phyloP scores from a whole-genome alignment of 2,797 vertebrate genomes.

The Prionace glauca region DNA sequence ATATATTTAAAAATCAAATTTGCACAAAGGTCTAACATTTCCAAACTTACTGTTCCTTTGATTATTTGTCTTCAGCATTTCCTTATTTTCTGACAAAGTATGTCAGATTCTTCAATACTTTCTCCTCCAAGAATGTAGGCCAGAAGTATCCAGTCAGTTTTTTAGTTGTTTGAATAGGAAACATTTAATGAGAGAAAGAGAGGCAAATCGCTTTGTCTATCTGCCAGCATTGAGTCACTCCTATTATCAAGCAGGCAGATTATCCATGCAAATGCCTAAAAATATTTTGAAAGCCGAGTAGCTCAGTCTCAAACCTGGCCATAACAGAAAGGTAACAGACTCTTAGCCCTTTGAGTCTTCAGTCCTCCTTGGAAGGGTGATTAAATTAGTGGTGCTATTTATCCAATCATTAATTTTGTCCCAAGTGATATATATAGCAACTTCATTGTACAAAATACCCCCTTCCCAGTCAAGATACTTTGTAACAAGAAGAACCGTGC shows the following conservation, averaged over 20 bases:
- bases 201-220: background rate
- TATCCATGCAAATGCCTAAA: background rate
- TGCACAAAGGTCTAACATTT: background rate
- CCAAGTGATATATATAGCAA: too few species aligned
- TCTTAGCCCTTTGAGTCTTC: too few species aligned
- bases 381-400: too few species aligned
- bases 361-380: too few species aligned
- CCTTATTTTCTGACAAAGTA: background rate
- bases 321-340: background rate
- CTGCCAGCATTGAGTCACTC: background rate
- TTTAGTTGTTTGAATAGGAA: background rate
- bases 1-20: background rate
- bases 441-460: too few species aligned
- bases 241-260: background rate
- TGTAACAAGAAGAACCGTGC: too few species aligned
- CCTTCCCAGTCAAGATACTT: too few species aligned
- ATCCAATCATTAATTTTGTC: too few species aligned
- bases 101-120: background rate
- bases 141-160: background rate
- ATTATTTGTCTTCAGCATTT: background rate
- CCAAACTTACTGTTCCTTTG: background rate
- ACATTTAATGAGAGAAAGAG: background rate
- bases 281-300: background rate
- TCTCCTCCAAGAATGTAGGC: background rate
- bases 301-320: background rate